These are phyloP conservation scores for Rhizoglyphus robini DNA, from an alignment of 1,140 invertebrate species.

Conservation along the genomic window DNA sequence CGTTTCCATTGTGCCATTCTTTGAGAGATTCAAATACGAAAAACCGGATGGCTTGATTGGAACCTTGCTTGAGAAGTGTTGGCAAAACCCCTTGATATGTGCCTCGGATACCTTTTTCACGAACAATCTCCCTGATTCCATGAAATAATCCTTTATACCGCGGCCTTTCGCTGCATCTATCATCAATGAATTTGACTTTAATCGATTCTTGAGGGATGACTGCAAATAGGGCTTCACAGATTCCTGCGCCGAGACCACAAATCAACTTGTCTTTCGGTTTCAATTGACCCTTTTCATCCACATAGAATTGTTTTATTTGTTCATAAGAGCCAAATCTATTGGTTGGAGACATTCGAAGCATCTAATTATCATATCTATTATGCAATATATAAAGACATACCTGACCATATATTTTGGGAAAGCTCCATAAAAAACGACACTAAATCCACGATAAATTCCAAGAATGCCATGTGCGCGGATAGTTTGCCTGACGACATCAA, in stretches of 20 bases:
- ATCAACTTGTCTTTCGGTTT: constrained; percentile 56
- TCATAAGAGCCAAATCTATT: constrained; percentile 96
- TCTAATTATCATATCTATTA: too few relatives aligned
- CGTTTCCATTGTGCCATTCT: constrained; percentile 55
- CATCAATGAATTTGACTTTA: constrained; percentile 99
- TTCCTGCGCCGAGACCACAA: constrained; percentile 86
- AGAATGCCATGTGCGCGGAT: constrained; percentile 71
- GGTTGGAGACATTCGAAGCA: too few relatives aligned
- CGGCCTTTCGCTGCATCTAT: constrained; percentile 79
- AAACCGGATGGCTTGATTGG: constrained; percentile 95
- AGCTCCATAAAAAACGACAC: constrained; percentile 89
- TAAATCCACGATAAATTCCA: constrained; percentile 89
- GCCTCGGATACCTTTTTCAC: constrained; percentile 57
- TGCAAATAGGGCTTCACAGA: constrained; percentile 84
- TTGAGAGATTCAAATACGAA: constrained; percentile 93
- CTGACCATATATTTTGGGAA: constrained; percentile 92
- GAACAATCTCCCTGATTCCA: constrained; percentile 73
- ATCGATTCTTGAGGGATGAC: constrained; percentile 99
- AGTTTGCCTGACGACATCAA: constrained; percentile 87
- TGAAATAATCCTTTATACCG: constrained; percentile 85
- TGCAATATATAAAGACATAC: too few relatives aligned
- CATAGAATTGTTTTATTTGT: constrained; percentile 61
- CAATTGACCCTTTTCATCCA: constrained; percentile 66
- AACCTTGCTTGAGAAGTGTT: constrained; percentile 94
- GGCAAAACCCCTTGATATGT: constrained; percentile 56